Evolutionary conservation across 2,888 invertebrate genomes (phyloP).

Genomic region (Stegophylla sp.): DNA sequence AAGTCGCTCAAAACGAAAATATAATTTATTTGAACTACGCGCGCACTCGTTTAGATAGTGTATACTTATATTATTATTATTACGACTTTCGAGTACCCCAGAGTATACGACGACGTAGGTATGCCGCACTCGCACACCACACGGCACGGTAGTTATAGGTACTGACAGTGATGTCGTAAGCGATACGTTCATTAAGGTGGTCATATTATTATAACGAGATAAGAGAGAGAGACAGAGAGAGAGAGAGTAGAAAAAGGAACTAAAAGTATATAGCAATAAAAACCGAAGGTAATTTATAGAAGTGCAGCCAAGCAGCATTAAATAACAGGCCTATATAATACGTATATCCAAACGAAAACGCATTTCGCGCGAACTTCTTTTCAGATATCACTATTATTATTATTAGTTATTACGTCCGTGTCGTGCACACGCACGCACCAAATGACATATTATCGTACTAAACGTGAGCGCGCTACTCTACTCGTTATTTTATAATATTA

Average conservation of each 20-base stretch:
- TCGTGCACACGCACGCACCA: not conserved
- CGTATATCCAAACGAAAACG: not conserved
- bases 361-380: not conserved
- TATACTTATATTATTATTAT: no score
- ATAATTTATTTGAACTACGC: no score
- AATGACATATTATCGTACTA: not conserved
- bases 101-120: not conserved
- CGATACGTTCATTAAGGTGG: constrained; percentile 1
- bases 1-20: no score
- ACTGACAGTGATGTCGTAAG: constrained; percentile 6
- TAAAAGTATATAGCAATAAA: not conserved
- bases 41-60: no score
- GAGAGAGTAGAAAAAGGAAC: not conserved
- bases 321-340: not conserved
- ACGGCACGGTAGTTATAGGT: not conserved
- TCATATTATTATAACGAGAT: constrained; percentile 4
- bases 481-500: constrained; percentile 24
- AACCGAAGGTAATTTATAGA: not conserved
- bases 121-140: not conserved
- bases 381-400: not conserved
- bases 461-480: not conserved
- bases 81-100: no score
- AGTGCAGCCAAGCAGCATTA: no score
- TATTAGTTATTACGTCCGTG: not conserved
- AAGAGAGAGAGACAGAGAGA: no score